Conservation (phyloP, 2,797 vertebrate species). For the Dendrocincla fuliginosa region DNA sequence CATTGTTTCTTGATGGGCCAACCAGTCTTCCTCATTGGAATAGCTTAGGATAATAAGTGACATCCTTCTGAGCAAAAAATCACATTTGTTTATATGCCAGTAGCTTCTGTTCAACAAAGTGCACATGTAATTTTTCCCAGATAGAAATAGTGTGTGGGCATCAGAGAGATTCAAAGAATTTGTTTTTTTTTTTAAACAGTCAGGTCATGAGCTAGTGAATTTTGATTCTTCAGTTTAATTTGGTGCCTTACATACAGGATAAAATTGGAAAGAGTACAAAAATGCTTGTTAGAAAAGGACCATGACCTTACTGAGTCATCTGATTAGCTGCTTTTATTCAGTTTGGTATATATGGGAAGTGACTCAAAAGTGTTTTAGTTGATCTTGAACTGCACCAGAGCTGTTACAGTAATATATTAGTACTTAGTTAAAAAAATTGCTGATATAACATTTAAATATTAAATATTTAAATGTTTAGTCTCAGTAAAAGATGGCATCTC, state of each 20-base stretch:
- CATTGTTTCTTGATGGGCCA: neutral
- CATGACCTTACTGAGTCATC: neutral
- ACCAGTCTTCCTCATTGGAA: neutral
- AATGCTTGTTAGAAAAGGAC: neutral
- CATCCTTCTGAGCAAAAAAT: neutral
- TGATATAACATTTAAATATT: neutral
- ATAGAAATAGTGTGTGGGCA: neutral
- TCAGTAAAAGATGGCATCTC: slow-evolving; percentile 13
- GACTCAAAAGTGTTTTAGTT: neutral
- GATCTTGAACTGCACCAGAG: neutral
- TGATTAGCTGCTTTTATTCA: neutral
- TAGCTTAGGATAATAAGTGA: neutral
- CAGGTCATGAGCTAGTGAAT: neutral
- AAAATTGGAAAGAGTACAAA: neutral
- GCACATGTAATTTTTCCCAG: neutral
- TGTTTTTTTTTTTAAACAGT: neutral
- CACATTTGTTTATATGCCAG: neutral
- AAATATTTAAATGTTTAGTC: neutral
- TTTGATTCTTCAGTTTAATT: neutral
- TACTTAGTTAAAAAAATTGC: neutral
- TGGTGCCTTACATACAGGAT: neutral
- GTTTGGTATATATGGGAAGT: neutral
- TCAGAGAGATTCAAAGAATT: neutral
- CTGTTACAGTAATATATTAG: neutral
- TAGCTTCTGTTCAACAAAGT: neutral